Evolutionary conservation across 2,797 vertebrate species (phyloP), one percentile per base, ranked within the genome.

Genomic region (Phyllotis vaccarum): DNA sequence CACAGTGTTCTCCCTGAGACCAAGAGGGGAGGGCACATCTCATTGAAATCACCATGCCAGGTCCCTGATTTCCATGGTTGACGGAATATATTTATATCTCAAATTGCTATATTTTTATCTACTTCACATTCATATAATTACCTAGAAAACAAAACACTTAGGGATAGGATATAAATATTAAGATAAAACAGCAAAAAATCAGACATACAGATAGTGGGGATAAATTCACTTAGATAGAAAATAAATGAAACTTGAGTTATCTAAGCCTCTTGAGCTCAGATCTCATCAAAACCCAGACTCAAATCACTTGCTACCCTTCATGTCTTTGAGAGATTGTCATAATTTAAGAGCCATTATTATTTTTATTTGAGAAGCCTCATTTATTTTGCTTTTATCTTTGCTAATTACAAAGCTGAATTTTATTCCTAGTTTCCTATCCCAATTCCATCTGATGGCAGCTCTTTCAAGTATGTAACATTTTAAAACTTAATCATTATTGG

Each of bases 361-460:
- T 90, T 90, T 72, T 12, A 37, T 89, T 93, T 70, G 37, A 70
- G 64, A 83, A 94, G 7, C 16, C 24, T 72, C 19, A 31, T 34
- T 78, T 85, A 92, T 89, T 95, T 94, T 64, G 49, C 34, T 90
- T 95, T 60, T 52, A 75, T 80, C 88, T 16, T 82, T 91, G n/a
- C 46, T n/a, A 79, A 49, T 3, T 52, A 31, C 29, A 72, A 86
- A 96, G 40, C 52, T 90, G 21, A 46, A 62, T 54, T 66, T 76
- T 93, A 6, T 24, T 86, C 82, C 40, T 31, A 49, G 9, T 49
- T 76, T 43, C 66, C 94, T 91, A 60, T 89, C 43, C 74, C 37
- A 85, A 83, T 85, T n/a, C 40, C 34, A 86, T 62, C 31, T 56
- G 21, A 79, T 58, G 66, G 40, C 24, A 93, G 56, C 34, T 95